A percentile compares a stretch with the other conserved stretches of the same genome.
Conservation (phyloP, 2,797 vertebrate species). For the Buphagus erythrorhynchus region DNA sequence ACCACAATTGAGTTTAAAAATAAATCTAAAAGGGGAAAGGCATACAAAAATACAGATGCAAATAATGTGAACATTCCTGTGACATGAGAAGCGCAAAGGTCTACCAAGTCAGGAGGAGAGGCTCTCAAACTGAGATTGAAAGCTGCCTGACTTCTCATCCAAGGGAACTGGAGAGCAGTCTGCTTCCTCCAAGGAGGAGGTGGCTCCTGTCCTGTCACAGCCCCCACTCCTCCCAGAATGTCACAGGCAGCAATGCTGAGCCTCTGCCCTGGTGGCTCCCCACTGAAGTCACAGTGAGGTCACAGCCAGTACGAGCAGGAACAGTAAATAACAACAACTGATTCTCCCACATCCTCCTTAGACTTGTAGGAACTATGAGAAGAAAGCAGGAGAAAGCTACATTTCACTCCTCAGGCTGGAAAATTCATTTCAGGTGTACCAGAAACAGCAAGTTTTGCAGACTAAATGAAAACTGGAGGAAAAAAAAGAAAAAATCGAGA, state of each 20-base stretch:
- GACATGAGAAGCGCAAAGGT: not conserved
- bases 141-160: not conserved
- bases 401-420: not conserved
- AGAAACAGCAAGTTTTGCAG: not conserved
- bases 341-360: not conserved
- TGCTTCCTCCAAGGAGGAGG: not conserved
- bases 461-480: not conserved
- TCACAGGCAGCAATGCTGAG: not conserved
- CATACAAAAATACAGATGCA: not conserved
- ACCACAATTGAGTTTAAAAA: not conserved
- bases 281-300: fast-evolving
- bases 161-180: not conserved
- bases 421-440: not conserved
- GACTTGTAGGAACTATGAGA: not conserved
- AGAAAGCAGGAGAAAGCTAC: not conserved
- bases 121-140: not conserved
- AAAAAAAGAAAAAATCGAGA: not conserved
- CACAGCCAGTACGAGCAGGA: not conserved
- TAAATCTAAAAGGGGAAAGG: not conserved
- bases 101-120: not conserved
- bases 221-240: fast-evolving
- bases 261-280: not conserved
- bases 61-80: not conserved
- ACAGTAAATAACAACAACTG: fast-evolving
- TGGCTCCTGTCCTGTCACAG: not conserved